Evolutionary conservation across 1,140 invertebrate species (phyloP).

Genomic region (Camponotus pennsylvanicus): DNA sequence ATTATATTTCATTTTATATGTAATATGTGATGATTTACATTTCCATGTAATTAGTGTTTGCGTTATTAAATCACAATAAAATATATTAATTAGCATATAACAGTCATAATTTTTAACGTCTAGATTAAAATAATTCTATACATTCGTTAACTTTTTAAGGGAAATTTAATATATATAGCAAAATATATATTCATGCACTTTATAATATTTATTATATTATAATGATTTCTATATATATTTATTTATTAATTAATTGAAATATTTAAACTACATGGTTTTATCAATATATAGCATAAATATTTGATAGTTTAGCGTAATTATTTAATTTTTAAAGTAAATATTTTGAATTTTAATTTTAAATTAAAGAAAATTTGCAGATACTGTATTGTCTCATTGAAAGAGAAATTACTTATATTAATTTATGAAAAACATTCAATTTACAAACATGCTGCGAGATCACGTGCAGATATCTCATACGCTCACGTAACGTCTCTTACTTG

Average conservation of each 20-base stretch:
- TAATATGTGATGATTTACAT: background rate
- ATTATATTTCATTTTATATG: background rate
- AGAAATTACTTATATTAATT: background rate
- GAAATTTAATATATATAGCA: background rate
- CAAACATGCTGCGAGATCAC: background rate
- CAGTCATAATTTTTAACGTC: too few species aligned
- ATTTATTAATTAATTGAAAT: background rate
- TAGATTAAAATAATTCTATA: too few species aligned
- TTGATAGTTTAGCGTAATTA: background rate
- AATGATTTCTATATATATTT: background rate
- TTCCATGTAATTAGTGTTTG: background rate
- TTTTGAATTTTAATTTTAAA: background rate
- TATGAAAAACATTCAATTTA: background rate
- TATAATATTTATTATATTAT: background rate
- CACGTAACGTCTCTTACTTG: conserved; percentile 19
- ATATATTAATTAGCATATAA: too few species aligned
- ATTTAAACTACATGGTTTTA: background rate
- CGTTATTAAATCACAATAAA: too few species aligned
- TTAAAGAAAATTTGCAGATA: background rate
- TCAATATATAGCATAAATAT: background rate
- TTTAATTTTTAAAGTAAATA: background rate
- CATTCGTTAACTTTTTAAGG: too few species aligned
- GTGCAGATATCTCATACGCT: background rate
- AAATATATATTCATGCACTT: background rate
- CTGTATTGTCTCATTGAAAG: background rate